These are phyloP conservation scores for Drosophila pandora DNA, from an alignment of 1,140 invertebrate species.

Conservation along the genomic window DNA sequence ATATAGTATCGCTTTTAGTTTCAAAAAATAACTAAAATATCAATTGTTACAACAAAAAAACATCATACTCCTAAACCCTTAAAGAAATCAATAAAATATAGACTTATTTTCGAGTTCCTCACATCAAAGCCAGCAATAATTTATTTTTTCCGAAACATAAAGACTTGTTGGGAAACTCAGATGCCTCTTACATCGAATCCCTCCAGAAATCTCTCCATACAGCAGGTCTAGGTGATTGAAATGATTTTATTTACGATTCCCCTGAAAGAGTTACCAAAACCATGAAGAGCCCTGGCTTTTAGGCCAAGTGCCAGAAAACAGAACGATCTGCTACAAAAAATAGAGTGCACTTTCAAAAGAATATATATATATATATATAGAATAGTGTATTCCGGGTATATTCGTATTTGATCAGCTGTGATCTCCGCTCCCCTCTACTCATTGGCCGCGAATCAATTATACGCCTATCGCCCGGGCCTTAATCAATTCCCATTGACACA, in stretches of 20 bases:
- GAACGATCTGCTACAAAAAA: background rate
- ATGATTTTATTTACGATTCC: slow-evolving; percentile 27
- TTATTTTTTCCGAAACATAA: no score
- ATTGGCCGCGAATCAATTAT: slow-evolving; percentile 64
- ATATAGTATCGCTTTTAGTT: no score
- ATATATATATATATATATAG: background rate
- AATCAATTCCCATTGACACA: slow-evolving; percentile 79
- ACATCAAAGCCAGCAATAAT: no score
- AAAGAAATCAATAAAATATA: no score
- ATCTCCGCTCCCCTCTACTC: no score
- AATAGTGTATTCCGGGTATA: no score
- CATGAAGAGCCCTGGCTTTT: slow-evolving; percentile 2
- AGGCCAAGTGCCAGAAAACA: background rate
- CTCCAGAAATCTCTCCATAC: background rate
- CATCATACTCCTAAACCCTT: no score
- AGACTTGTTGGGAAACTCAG: background rate
- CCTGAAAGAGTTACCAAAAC: slow-evolving; percentile 14
- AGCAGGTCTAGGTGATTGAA: background rate
- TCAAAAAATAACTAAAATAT: no score
- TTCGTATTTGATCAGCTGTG: slow-evolving; percentile 38
- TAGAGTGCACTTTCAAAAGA: background rate
- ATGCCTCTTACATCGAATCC: background rate
- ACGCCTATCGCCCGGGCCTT: slow-evolving; percentile 54
- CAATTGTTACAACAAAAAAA: no score
- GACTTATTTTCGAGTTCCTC: no score